Evolutionary conservation across 1,140 invertebrate species (phyloP).

Genomic region (Pseudomyrmex flavicornis): DNA sequence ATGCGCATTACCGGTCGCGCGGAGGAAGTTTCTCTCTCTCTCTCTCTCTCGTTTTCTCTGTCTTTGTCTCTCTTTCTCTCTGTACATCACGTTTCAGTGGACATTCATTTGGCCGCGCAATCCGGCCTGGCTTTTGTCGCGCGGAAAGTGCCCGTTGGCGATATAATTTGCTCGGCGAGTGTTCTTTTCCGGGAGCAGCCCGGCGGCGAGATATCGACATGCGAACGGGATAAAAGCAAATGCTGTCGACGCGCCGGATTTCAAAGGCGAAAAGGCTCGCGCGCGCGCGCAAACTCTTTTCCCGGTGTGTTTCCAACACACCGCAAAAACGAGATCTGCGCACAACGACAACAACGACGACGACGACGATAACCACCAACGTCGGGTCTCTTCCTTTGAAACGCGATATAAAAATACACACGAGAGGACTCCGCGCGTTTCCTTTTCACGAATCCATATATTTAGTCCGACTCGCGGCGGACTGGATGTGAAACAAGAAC

Average conservation of each 20-base stretch:
- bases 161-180: conserved; percentile 53
- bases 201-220: background rate
- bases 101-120: conserved; percentile 39
- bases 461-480: conserved; percentile 38
- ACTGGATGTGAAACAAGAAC: background rate
- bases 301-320: background rate
- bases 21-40: background rate
- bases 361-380: background rate
- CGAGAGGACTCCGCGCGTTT: conserved; percentile 1
- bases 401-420: conserved; percentile 59
- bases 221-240: background rate
- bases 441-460: conserved; percentile 29
- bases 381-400: conserved; percentile 44
- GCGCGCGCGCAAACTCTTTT: conserved; percentile 11
- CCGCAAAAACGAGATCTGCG: conserved; percentile 35
- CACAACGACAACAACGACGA: background rate
- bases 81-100: conserved; percentile 6
- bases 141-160: conserved; percentile 43
- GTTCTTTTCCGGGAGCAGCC: conserved; percentile 28
- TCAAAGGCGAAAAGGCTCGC: conserved; percentile 57
- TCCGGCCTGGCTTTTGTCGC: conserved; percentile 48
- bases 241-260: conserved; percentile 37
- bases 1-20: background rate
- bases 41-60: too few relatives aligned
- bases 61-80: too few relatives aligned